These are phyloP conservation scores for Gavia stellata DNA, from an alignment of 2,113 vertebrate genomes.

Conservation along the genomic window DNA sequence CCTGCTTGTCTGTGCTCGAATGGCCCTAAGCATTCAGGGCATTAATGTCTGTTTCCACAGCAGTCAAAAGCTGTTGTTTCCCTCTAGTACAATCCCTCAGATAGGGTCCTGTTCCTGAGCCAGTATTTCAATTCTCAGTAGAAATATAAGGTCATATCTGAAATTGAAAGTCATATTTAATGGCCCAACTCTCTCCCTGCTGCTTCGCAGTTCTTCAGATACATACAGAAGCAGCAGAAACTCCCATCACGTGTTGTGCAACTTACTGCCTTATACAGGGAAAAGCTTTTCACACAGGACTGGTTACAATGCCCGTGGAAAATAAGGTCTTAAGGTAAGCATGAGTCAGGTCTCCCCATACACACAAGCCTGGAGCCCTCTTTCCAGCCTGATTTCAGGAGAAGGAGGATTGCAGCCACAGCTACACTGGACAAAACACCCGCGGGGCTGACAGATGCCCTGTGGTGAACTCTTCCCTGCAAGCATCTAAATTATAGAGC, in stretches of 20 bases:
- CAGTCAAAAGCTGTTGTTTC: not conserved
- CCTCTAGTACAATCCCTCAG: not conserved
- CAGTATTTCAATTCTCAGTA: not conserved
- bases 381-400: not conserved
- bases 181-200: not conserved
- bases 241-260: not conserved
- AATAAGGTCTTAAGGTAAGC: not conserved
- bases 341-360: not conserved
- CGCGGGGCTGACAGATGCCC: not conserved
- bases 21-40: accelerated
- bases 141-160: not conserved
- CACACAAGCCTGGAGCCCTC: not conserved
- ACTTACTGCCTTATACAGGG: not conserved
- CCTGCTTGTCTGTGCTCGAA: not conserved
- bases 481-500: not conserved
- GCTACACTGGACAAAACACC: not conserved
- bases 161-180: not conserved
- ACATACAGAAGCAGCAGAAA: not conserved
- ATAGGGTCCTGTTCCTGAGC: not conserved
- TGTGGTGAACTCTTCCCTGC: not conserved
- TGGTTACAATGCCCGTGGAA: not conserved
- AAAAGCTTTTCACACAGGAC: not conserved
- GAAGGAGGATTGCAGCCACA: not conserved
- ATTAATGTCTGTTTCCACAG: not conserved
- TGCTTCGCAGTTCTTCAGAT: not conserved